Evolutionary conservation across 2,888 invertebrate species (phyloP), one percentile per base, ranked within the genome.

Genomic region (Calliphora vomitoria): DNA sequence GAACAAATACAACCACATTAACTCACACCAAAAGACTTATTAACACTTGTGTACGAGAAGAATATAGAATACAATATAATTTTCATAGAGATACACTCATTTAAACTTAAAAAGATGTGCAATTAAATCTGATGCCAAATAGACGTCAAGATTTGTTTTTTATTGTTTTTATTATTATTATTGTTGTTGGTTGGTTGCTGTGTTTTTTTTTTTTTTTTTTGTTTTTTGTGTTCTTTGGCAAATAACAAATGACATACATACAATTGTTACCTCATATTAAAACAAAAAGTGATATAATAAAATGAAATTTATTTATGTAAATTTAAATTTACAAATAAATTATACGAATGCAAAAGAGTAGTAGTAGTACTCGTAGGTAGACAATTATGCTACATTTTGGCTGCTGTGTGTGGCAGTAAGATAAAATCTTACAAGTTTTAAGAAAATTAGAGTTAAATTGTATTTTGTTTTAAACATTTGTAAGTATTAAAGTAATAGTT

Each of bases 111-210:
- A 71, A 87, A 84, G 84, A 87, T 72, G 72, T 78, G 84, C 84
- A 87, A 84, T 84, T 81, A 87, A 87, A 84, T 81, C 87, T 78
- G 81, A 81, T 87, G 87, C 87, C 87, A 87, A 87, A 84, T 84
- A 87, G 50, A 87, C 87, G 87, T 87, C 81, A 84, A 84, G 81
- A 72, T 84, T 71, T 75, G 53, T 62, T 58, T 47, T 47, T 15
- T 64, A 6, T 55, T 58, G n/a, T 47, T 31, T 3, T 31, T 35
- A 35, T 47, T 62, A 18, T 74, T 58, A 62, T 68, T 78, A 8
- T 18, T 75, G 1, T 74, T 47, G 38, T 78, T 81, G 44, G 38
- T 78, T 81, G 44, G 47, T 18, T 47, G 44, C 35, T 72, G 82
- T 62, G 53, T 35, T 53, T 62, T 60, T 6, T 35, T 50, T 4